Evolutionary conservation across 2,113 vertebrate species (phyloP).

Genomic region (Zootoca vivipara): DNA sequence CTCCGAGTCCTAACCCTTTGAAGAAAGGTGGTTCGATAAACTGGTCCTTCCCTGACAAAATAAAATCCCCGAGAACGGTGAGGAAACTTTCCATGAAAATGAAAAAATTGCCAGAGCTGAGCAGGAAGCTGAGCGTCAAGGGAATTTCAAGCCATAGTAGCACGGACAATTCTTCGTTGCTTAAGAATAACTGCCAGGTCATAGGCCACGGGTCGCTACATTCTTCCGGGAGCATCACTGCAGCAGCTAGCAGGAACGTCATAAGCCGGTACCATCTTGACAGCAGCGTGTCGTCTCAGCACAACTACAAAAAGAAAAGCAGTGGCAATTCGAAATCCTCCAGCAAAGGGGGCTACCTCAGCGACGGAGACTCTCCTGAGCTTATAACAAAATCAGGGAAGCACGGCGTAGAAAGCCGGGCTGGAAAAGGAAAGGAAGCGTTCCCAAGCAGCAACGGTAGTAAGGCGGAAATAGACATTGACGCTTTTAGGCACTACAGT

Average conservation of each 20-base stretch:
- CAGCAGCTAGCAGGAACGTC: constrained; percentile 90
- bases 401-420: constrained; percentile 81
- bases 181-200: constrained; percentile 71
- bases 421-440: constrained; percentile 77
- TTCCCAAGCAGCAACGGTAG: constrained; percentile 63
- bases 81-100: constrained; percentile 99
- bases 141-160: constrained; percentile 78
- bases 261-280: constrained; percentile 97
- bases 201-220: constrained; percentile 73
- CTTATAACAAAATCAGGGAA: constrained; percentile 91
- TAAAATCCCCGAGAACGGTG: constrained; percentile 96
- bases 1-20: constrained; percentile 88
- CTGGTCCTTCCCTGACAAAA: constrained; percentile 97
- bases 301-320: constrained; percentile 88
- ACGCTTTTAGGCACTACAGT: constrained; percentile 94
- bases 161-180: constrained; percentile 68
- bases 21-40: constrained; percentile 93
- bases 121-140: constrained; percentile 91
- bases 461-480: constrained; percentile 90
- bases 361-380: constrained; percentile 95
- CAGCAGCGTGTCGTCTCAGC: constrained; percentile 91
- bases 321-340: constrained; percentile 85
- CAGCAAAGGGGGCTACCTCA: constrained; percentile 95
- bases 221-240: constrained; percentile 76
- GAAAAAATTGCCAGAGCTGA: constrained; percentile 96